Evolutionary conservation across 2,797 vertebrate genomes (phyloP), one percentile per base, ranked within the genome.

Genomic region (Pseudochirops cupreus): DNA sequence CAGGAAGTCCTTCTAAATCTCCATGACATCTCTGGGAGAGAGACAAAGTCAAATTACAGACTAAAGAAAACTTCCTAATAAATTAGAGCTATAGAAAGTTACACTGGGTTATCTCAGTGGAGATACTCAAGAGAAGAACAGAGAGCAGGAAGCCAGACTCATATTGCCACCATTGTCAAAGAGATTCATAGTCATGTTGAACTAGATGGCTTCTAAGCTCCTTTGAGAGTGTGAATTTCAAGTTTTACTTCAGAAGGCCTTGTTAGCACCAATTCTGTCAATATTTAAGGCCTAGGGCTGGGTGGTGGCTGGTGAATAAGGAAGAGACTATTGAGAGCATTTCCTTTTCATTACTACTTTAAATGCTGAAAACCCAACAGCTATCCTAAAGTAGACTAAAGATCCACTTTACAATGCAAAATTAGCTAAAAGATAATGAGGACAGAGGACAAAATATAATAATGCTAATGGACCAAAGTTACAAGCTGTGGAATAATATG

Each of bases 341-440:
- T 59, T 91, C 55, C 57, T 50, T 93, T 91, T 24, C 57, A 3
- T 52, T 94, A 29, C 57, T 93, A n/a, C 91, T 96, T 94, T 94
- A 26, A 95, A 39, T n/a, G 55, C 53, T 91, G 54, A 96, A 50
- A 93, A 96, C 95, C 54, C 14, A 59, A 39, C 16, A 3, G 39
- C 92, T 92, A 90, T 74, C 56, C 67, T 11, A 26, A 87, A 46
- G 7, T 11, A 46, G 74, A 46, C 74, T 87, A 56, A 1, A 55
- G 21, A 12, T 26, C 50, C 18, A 59, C 93, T 94, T 95, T 33
- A 59, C 94, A 89, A 92, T 94, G 95, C 54, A 91, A 33, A 96
- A 95, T 93, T 55, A 93, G 12, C 50, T 93, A 59, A 87, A 10
- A 11, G 3, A 87, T 87, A 26, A 87, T 46, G 21, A 87, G 74